Evolutionary conservation across 2,888 invertebrate species (phyloP).

Genomic region (Ochropleura plecta): DNA sequence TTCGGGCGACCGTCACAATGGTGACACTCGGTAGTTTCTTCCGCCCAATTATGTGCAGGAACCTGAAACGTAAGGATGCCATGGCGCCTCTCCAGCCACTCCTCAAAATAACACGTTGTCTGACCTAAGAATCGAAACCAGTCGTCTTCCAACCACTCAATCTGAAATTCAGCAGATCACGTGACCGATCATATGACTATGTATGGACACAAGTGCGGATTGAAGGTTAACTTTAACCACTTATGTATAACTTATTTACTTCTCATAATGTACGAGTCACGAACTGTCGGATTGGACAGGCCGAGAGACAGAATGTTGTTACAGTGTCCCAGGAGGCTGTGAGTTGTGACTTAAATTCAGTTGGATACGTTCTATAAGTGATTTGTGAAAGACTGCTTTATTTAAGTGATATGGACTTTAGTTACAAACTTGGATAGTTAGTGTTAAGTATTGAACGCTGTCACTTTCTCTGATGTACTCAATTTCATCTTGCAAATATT

Average conservation of each 20-base stretch:
- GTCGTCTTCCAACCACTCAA: background rate
- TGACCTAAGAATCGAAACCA: too few relatives aligned
- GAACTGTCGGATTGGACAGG: constrained; percentile 1
- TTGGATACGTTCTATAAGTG: background rate
- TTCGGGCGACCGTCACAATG: too few relatives aligned
- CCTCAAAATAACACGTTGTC: too few relatives aligned
- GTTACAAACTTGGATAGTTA: too few relatives aligned
- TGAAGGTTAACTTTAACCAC: constrained; percentile 37
- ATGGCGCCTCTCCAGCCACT: too few relatives aligned
- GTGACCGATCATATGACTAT: constrained; percentile 39
- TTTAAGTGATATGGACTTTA: background rate
- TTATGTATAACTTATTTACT: constrained; percentile 19
- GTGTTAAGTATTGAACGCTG: background rate
- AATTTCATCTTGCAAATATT: too few relatives aligned
- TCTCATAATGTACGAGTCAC: constrained; percentile 32
- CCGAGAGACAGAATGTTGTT: background rate
- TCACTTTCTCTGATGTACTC: background rate
- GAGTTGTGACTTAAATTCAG: background rate
- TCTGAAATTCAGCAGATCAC: background rate
- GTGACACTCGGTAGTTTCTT: too few relatives aligned
- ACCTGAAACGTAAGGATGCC: too few relatives aligned
- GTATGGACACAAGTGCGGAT: constrained; percentile 11
- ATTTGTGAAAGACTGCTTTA: constrained; percentile 5
- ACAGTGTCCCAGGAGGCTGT: background rate
- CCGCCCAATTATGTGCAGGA: too few relatives aligned